Percentiles rank a stretch among this genome's conserved stretches.
phyloP scores from a whole-genome alignment of 1,140 invertebrate species.

The Atta texana region DNA sequence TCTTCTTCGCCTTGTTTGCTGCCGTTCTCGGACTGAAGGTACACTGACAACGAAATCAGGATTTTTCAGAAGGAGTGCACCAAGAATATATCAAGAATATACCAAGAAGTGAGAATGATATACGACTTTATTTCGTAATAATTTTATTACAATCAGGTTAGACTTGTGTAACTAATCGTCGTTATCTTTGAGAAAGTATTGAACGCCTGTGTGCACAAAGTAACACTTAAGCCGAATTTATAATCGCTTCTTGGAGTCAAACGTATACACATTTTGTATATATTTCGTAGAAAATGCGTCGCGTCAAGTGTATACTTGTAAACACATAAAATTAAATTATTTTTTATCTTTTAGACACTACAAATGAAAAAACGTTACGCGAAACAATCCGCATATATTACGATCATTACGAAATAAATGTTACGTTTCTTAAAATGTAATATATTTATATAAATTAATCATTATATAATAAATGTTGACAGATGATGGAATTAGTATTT shows the following conservation, averaged over 20 bases:
- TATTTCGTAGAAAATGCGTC: constrained; percentile 34
- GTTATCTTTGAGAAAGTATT: constrained; percentile 36
- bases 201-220: constrained; percentile 51
- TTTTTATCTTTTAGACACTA: neutral
- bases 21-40: constrained; percentile 87
- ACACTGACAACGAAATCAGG: constrained; percentile 67
- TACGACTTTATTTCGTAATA: constrained; percentile 77
- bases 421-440: constrained; percentile 40
- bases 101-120: constrained; percentile 70
- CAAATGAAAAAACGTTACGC: neutral
- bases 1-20: constrained; percentile 94
- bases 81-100: constrained; percentile 51
- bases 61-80: constrained; percentile 8
- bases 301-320: constrained; percentile 22
- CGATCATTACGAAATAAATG: constrained; percentile 41
- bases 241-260: constrained; percentile 57
- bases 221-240: constrained; percentile 51
- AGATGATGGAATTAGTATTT: constrained; percentile 33
- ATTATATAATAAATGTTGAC: constrained; percentile 38
- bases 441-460: constrained; percentile 53
- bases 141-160: constrained; percentile 60
- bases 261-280: constrained; percentile 32
- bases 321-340: constrained; percentile 17
- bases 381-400: constrained; percentile 4
- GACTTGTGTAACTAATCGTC: constrained; percentile 18